Evolutionary conservation across 2,888 invertebrate genomes (phyloP).

Genomic region (Drosophila neutralis): DNA sequence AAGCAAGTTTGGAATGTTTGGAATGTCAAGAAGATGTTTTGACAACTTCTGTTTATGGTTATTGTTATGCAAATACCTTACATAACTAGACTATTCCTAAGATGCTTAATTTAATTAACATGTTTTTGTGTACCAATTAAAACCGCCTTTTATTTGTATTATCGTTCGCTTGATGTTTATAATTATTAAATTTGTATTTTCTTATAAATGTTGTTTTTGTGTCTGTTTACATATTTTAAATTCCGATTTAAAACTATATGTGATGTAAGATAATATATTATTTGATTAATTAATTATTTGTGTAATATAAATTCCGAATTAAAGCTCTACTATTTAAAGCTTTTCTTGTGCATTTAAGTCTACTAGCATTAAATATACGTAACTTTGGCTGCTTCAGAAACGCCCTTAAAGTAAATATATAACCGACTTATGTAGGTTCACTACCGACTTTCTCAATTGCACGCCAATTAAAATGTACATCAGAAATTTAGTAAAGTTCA

Average conservation of each 20-base stretch:
- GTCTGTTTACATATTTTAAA: neutral
- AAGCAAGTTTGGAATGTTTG: neutral
- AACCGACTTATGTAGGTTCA: constrained; percentile 17
- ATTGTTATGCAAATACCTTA: neutral
- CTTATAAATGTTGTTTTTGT: neutral
- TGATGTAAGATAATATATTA: neutral
- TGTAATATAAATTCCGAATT: neutral
- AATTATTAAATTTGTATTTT: neutral
- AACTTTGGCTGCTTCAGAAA: neutral
- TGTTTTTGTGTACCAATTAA: neutral
- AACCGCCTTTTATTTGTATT: neutral
- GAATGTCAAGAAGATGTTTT: neutral
- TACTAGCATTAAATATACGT: neutral
- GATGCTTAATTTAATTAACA: neutral
- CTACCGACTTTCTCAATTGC: constrained; percentile 31
- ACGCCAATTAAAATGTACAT: constrained; percentile 49
- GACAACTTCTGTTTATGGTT: neutral
- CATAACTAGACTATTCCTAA: neutral
- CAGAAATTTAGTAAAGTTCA: constrained; percentile 48
- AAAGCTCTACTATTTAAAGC: constrained; percentile 21
- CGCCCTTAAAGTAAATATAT: constrained; percentile 7
- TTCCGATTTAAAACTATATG: neutral
- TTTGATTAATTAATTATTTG: neutral
- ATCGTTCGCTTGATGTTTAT: neutral
- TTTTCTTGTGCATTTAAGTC: neutral